Evolutionary conservation across 2,113 vertebrate species (phyloP).

Genomic region (Hypomesus transpacificus): DNA sequence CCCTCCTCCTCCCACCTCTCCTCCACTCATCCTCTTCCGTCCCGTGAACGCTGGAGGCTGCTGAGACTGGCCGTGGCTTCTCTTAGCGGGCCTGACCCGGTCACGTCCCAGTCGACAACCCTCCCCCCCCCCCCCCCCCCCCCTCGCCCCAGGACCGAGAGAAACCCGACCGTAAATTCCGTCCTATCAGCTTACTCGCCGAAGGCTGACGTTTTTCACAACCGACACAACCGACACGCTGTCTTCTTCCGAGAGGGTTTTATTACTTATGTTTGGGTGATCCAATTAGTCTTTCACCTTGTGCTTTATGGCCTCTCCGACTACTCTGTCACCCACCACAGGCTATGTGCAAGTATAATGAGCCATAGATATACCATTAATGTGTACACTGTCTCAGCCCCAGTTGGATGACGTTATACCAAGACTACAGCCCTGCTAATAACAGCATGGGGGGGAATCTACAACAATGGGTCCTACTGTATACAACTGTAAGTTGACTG

Average conservation of each 20-base stretch:
- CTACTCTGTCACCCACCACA: conserved; percentile 37
- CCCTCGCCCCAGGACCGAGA: conserved; percentile 12
- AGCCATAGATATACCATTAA: conserved; percentile 44
- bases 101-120: conserved; percentile 11
- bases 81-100: conserved; percentile 1
- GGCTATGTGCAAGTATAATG: conserved; percentile 54
- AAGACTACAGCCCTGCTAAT: background rate
- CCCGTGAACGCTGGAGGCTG: background rate
- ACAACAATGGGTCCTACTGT: too few species aligned
- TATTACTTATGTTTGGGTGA: conserved; percentile 56
- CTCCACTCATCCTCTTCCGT: too few species aligned
- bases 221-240: conserved; percentile 52
- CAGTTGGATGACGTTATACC: conserved; percentile 2
- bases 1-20: too few species aligned
- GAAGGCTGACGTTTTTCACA: conserved; percentile 47
- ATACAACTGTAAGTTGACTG: too few species aligned
- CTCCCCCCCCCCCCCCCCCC: conserved; percentile 19
- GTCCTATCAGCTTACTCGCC: conserved; percentile 51
- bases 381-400: conserved; percentile 23
- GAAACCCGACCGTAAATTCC: conserved; percentile 37
- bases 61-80: background rate
- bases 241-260: conserved; percentile 52
- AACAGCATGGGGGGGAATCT: background rate
- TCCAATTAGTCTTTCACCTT: conserved; percentile 62
- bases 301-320: conserved; percentile 54